These are phyloP conservation scores for Lasius fuliginosus DNA, from an alignment of 2,888 invertebrate species.

Conservation along the genomic window DNA sequence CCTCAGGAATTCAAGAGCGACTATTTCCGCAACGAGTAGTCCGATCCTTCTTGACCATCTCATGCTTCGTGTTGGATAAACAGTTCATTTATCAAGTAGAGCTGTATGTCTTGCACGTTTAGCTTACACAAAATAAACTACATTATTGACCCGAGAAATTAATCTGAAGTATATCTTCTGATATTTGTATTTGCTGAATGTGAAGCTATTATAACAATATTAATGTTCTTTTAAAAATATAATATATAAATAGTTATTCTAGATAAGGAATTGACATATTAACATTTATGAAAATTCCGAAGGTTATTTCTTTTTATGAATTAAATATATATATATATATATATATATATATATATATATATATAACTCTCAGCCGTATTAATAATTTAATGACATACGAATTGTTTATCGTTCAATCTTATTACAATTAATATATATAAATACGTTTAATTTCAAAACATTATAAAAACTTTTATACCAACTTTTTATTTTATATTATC, in stretches of 20 bases:
- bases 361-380: neutral
- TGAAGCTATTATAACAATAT: neutral
- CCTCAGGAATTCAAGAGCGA: conserved; percentile 34
- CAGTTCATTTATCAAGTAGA: conserved; percentile 22
- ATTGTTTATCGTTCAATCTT: neutral
- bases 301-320: neutral
- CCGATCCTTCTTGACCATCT: conserved; percentile 21
- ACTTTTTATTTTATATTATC: neutral
- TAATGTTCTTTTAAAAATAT: neutral
- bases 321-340: neutral
- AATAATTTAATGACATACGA: neutral
- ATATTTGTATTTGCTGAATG: neutral
- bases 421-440: neutral
- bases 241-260: neutral
- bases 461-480: neutral
- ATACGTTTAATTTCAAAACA: neutral
- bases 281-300: neutral
- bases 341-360: no score
- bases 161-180: neutral
- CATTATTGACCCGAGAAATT: neutral
- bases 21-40: conserved; percentile 7
- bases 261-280: neutral
- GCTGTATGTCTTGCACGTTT: neutral
- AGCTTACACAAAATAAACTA: neutral
- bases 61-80: conserved; percentile 8